A percentile compares a stretch with the other conserved stretches of the same genome.
Evolutionary conservation across 1,140 invertebrate genomes (phyloP).

Genomic region (Arctopsyche grandis): DNA sequence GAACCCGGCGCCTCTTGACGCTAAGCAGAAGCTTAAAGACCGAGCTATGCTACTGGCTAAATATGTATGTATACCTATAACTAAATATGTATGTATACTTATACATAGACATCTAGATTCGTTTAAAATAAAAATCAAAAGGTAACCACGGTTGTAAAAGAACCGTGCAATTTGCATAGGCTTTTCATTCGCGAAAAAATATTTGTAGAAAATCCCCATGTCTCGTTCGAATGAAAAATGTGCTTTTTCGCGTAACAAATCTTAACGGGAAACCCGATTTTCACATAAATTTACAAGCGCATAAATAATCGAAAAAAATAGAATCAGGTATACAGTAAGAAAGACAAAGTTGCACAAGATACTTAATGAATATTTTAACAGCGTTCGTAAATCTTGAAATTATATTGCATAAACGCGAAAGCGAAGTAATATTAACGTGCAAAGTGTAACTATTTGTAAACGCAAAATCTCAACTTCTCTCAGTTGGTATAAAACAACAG

Average conservation of each 20-base stretch:
- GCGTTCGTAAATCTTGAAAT: not conserved
- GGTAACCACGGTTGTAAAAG: too few species aligned
- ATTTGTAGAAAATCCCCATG: not conserved
- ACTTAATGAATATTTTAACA: not conserved
- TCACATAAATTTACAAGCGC: not conserved
- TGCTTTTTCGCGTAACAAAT: not conserved
- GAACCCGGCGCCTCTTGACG: too few species aligned
- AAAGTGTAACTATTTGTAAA: not conserved
- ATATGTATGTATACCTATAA: not conserved
- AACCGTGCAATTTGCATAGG: too few species aligned
- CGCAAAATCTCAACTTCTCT: not conserved
- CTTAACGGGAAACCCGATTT: not conserved
- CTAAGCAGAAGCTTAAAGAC: too few species aligned
- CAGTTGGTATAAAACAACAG: not conserved
- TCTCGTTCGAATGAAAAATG: conserved; percentile 10
- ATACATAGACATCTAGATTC: too few species aligned
- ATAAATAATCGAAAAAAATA: not conserved
- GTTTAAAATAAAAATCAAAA: too few species aligned
- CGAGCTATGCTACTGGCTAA: too few species aligned
- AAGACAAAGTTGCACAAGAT: too few species aligned
- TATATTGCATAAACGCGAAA: not conserved
- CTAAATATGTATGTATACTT: not conserved
- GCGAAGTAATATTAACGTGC: not conserved
- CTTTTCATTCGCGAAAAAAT: not conserved
- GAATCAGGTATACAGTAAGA: too few species aligned